Percentiles rank a stretch among this genome's conserved stretches.
Evolutionary conservation across 2,888 invertebrate genomes (phyloP).

Genomic region (Allophyes oxyacanthae): DNA sequence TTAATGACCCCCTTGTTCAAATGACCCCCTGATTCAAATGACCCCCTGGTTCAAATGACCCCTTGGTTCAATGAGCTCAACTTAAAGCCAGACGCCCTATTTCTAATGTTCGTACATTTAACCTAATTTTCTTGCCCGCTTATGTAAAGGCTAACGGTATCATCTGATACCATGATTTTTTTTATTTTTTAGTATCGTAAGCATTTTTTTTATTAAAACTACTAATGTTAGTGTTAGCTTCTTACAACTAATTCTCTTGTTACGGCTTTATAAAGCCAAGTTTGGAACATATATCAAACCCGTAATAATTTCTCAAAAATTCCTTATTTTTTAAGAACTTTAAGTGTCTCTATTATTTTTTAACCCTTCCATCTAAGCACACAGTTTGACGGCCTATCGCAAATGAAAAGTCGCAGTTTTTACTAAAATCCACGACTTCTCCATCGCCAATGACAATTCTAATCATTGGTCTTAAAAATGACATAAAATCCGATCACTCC

Average conservation of each 20-base stretch:
- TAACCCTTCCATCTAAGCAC: slow-evolving; percentile 7
- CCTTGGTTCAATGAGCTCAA: too few relatives aligned
- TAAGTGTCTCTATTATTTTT: slow-evolving; percentile 17
- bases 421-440: neutral
- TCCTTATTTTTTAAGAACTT: slow-evolving; percentile 17
- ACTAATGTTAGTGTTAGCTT: slow-evolving; percentile 53
- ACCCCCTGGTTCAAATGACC: too few relatives aligned
- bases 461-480: neutral
- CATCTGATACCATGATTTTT: too few relatives aligned
- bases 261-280: slow-evolving; percentile 51
- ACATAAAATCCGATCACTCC: slow-evolving; percentile 10
- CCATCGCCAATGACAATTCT: neutral
- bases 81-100: too few relatives aligned
- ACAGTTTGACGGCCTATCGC: too few relatives aligned
- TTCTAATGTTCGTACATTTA: too few relatives aligned
- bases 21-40: too few relatives aligned
- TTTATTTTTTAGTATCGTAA: slow-evolving; percentile 38
- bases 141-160: too few relatives aligned
- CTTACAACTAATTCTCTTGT: slow-evolving; percentile 51
- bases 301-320: slow-evolving; percentile 54
- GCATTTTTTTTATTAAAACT: slow-evolving; percentile 31
- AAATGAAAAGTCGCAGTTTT: slow-evolving; percentile 3
- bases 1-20: too few relatives aligned
- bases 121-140: too few relatives aligned
- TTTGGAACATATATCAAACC: slow-evolving; percentile 56